Base-by-base conservation (phyloP, 2,113 vertebrate genomes). In the Chelonoidis abingdonii region DNA sequence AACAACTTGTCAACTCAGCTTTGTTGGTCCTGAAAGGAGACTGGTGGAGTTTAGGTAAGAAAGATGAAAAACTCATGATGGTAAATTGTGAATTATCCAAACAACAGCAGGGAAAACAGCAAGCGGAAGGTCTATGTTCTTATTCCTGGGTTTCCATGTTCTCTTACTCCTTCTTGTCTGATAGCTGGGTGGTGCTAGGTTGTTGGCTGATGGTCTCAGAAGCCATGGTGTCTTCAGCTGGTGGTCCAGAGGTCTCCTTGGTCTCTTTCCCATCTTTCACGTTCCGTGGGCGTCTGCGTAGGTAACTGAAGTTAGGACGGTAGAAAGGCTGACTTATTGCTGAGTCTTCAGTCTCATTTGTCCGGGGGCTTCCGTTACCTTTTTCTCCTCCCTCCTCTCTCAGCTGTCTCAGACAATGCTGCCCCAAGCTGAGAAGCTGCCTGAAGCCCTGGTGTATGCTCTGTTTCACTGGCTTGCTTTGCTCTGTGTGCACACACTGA, bases 71-170 rank as follows among this genome's bases (percentile, higher is more conserved):
- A 4, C 29, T 52, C 14, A 2, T 3, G 0, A 1, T 56, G 44
- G 12, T 5, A 90, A 52, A 0, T 31, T 57, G 7, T 52, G 27
- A 38, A 72, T 94, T 75, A 21, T n/a, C 17, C 25, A 0, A 0
- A 78, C 6, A 93, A 81, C 94, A 82, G 2, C 53, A 22, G 14
- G 9, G 21, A 44, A 38, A 11, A 35, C 0, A 35, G 19, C 16
- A 38, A 11, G 2, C 13, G 65, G 29, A 78, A 53, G 4, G 17
- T 17, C 19, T 10, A 17, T 14, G 10, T 69, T 38, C 19, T 29
- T 86, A 3, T 41, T 83, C 83, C 41, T 62, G 10, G 49, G 12
- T 5, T 44, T 78, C 69, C 41, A 27, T 78, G 38, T 44, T 25
- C 75, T 47, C 41, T 78, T 47, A 47, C 13, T 78, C 13, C 72